Base-by-base conservation (phyloP, 2,113 vertebrate genomes). In the Brachyhypopomus occidentalis region DNA sequence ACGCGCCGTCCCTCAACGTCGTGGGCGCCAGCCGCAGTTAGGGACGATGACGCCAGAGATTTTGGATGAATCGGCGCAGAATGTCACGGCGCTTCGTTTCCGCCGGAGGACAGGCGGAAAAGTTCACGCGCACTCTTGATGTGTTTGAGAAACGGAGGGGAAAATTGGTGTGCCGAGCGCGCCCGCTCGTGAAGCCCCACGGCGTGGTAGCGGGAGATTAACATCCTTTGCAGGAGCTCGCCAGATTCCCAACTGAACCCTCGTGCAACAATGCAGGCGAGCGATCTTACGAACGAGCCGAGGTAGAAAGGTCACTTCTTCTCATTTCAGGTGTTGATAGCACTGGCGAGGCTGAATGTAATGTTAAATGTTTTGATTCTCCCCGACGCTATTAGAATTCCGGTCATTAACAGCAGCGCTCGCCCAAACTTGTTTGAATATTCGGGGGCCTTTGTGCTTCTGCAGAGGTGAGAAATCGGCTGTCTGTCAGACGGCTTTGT, bases 231-330 rank as follows among this genome's bases (percentile, higher is more conserved):
- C 86, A 81, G 67, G 83, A 86, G 80, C 64, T 69, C 52, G 2
- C 56, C 79, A 80, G 23, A 80, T 64, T 78, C 56, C 48, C 62
- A 45, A 25, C 34, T 7, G 23, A 79, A 85, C 86, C 64, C 62
- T 48, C 62, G 81, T 70, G 83, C 73, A 82, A 72, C 64, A 71
- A 4, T 1, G 23, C 20, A 63, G 85, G 85, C 82, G 41, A 75
- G 84, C 83, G 73, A 83, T 60, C 0, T 2, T 82, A 78, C 78
- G 62, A 74, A 86, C 84, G 83, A 72, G 83, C 77, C 78, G 83
- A 87, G 86, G 82, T 84, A 86, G 88, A 84, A 88, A 86, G 85
- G 86, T 79, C 85, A 81, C 38, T 55, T 14, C n/a, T 70, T 75
- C 45, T 27, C 34, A 27, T 81, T 70, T 75, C 22, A 69, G 59